A percentile compares a stretch with the other conserved stretches of the same genome.
phyloP scores from a whole-genome alignment of 2,888 invertebrate genomes.

The Coronaproctus castanopsis region DNA sequence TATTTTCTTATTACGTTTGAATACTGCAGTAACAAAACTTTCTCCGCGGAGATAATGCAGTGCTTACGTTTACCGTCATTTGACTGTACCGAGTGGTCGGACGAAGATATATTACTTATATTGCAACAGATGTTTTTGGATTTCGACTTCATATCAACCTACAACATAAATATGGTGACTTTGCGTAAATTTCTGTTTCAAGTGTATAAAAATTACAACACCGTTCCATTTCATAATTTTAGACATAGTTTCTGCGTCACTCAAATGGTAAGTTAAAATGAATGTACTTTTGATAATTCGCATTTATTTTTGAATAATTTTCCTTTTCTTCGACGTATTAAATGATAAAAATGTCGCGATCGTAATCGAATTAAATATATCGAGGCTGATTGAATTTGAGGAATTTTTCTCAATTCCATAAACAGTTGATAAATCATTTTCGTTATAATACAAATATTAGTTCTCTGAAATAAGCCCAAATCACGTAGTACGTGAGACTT shows the following conservation, averaged over 20 bases:
- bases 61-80: constrained; percentile 48
- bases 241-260: constrained; percentile 70
- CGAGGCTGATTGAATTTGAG: too few species aligned
- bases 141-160: constrained; percentile 49
- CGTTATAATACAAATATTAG: too few species aligned
- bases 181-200: constrained; percentile 51
- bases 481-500: too few species aligned
- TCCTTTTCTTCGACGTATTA: too few species aligned
- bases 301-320: too few species aligned
- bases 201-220: constrained; percentile 61
- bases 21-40: constrained; percentile 40
- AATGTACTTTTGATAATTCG: neutral
- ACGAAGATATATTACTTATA: constrained; percentile 53
- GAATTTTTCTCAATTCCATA: too few species aligned
- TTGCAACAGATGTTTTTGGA: constrained; percentile 66
- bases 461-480: too few species aligned
- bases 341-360: too few species aligned
- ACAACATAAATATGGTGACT: constrained; percentile 47
- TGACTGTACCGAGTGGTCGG: constrained; percentile 64
- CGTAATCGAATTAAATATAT: too few species aligned
- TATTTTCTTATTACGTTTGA: too few species aligned
- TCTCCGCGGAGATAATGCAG: constrained; percentile 39
- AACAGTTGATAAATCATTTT: too few species aligned
- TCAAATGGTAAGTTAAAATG: constrained; percentile 47
- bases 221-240: constrained; percentile 73